Conservation (phyloP, 1,140 invertebrate species). For the Psilanteris sp. region DNA sequence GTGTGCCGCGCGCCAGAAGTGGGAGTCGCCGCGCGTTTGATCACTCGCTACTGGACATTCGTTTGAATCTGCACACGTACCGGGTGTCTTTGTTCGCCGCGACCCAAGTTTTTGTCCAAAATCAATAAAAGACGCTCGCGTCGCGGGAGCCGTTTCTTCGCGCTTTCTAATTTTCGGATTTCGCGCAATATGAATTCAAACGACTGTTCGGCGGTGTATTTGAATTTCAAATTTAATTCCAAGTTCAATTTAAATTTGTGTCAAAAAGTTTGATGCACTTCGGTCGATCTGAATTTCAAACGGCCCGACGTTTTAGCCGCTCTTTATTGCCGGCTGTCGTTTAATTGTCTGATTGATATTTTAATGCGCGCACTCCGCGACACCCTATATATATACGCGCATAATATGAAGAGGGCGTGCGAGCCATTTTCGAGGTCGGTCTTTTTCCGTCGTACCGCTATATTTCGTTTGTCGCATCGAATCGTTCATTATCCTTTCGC, state of each 20-base stretch:
- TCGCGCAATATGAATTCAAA: background rate
- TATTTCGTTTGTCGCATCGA: conserved; percentile 63
- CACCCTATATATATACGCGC: background rate
- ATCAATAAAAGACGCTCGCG: conserved; percentile 5
- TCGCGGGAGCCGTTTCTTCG: background rate
- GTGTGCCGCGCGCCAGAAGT: conserved; percentile 3
- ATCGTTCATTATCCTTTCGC: conserved; percentile 67
- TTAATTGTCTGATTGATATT: too few species aligned
- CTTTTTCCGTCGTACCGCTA: conserved; percentile 31
- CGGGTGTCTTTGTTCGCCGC: conserved; percentile 3
- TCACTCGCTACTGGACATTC: conserved; percentile 23
- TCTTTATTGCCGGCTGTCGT: too few species aligned
- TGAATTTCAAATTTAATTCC: conserved; percentile 10
- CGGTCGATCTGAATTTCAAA: background rate
- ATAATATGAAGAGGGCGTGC: conserved; percentile 9
- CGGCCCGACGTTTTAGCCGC: too few species aligned
- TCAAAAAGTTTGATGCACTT: background rate
- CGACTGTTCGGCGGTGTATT: background rate
- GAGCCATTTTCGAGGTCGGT: conserved; percentile 8
- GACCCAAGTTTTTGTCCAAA: background rate
- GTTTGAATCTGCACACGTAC: conserved; percentile 19
- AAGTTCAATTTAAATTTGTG: background rate
- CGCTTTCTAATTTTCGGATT: background rate
- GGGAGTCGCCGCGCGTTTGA: conserved; percentile 25
- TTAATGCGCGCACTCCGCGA: too few species aligned